Base-by-base conservation (phyloP, 2,797 vertebrate genomes). In the Xenopus petersii region DNA sequence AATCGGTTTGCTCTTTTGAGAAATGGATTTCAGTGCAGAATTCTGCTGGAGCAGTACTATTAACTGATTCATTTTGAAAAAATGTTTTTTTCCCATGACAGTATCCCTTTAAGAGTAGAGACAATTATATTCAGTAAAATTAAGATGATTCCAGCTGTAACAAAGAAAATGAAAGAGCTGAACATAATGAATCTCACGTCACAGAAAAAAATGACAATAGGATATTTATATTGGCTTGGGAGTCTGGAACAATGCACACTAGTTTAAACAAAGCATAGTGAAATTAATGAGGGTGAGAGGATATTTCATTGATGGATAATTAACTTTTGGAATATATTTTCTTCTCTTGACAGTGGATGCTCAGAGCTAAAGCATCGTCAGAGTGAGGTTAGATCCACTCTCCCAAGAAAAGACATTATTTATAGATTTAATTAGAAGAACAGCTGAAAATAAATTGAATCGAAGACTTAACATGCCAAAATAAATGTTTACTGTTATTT, bases 211-310 rank as follows among this genome's bases (percentile, higher is more conserved):
- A 70, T 49, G 33, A 73, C 71, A 21, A 10, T 21, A 47, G 42
- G 54, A 66, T 74, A 78, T 78, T 78, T 78, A 54, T 70, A 78
- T 78, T 70, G 66, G 66, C 76, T 73, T 49, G 66, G 76, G 66
- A 73, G 42, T 69, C 61, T 61, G 66, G 71, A 69, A 78, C 61
- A 69, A 78, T 70, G 54, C 71, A 70, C 76, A 78, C 68, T 78
- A 77, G 21, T 61, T 68, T 67, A 73, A 59, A 64, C 58, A 64
- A 73, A 78, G 71, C 76, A 73, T 51, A 73, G 71, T 54, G 71
- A 78, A 78, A 74, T 78, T 70, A 74, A 78, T 78, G 76, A 78
- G 71, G 66, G 76, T 78, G 71, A 74, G 64, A 78, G 66, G 21
- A 70, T 70, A 73, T 70, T 73, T 65, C 63, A 78, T 70, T 64